phyloP scores from a whole-genome alignment of 2,888 invertebrate genomes.

The Germaria angustata region DNA sequence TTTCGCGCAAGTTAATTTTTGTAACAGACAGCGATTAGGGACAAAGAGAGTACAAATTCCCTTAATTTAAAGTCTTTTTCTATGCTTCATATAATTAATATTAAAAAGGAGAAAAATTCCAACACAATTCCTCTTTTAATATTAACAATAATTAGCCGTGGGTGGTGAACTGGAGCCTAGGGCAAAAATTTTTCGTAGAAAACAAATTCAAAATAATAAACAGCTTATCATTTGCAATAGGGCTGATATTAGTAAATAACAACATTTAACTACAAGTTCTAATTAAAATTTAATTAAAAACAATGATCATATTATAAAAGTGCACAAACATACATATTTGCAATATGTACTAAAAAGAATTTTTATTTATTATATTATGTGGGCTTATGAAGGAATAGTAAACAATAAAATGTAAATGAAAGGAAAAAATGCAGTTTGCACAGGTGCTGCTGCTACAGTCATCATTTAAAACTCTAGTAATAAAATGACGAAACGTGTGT shows the following conservation, averaged over 20 bases:
- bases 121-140: no score
- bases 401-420: slow-evolving; percentile 8
- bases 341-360: slow-evolving; percentile 10
- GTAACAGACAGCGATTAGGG: no score
- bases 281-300: background rate
- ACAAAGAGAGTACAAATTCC: no score
- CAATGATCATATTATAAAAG: background rate
- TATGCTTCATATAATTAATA: no score
- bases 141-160: no score
- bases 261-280: background rate
- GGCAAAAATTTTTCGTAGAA: no score
- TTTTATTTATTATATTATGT: background rate
- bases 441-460: slow-evolving; percentile 26
- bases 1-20: no score
- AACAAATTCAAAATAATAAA: background rate
- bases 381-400: slow-evolving; percentile 22
- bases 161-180: no score
- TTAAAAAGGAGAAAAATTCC: no score
- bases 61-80: no score
- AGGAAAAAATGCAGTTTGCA: slow-evolving; percentile 13
- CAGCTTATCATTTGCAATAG: background rate
- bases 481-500: background rate
- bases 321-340: slow-evolving; percentile 9
- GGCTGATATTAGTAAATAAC: background rate
- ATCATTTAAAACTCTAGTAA: slow-evolving; percentile 8